Evolutionary conservation across 2,888 invertebrate genomes (phyloP), one percentile per base, ranked within the genome.

Genomic region (Leptopilina drosophilae): DNA sequence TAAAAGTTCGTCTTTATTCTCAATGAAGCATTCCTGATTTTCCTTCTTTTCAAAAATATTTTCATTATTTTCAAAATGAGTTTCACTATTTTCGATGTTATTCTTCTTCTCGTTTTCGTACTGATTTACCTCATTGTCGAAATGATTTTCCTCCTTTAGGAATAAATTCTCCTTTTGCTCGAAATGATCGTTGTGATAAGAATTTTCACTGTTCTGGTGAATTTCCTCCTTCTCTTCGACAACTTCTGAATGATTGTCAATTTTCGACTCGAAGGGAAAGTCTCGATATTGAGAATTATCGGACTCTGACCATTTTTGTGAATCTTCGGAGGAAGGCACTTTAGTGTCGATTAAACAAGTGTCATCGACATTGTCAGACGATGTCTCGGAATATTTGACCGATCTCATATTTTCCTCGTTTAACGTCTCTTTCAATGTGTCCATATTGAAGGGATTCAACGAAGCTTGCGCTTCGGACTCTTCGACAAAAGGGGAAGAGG

Each of bases 181-280:
- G 20, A 20, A 20, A 20, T 7, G 8, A 20, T 62, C 20, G 1
- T 62, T 62, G 5, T 59, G 7, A 7, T 59, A 56, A n/a, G 12
- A 12, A 56, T 56, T 11, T 56, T 56, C 12, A 15, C 33, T 33
- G 5, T 33, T 33, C 33, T 33, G 33, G 3, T 33, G 33, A 33
- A 33, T 33, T 33, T 59, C n/a, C 15, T n/a, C 59, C 7, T 11
- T 14, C 5, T 62, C 20, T 9, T 62, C 15, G 20, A 20, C 1
- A 62, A 62, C n/a, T 62, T 20, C 7, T 15, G 78, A 15, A 20
- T 33, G 49, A 80, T 82, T 42, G 73, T 77, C n/a, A 62, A 15
- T 33, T 33, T 69, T 20, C 4, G 26, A 2, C 26, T 40, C 56
- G n/a, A 26, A 14, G n/a, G 33, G 33, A 2, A n/a, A n/a, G 40